Percentiles rank a stretch among this genome's conserved stretches.
These are phyloP conservation scores for Leptura quadrifasciata DNA, from an alignment of 2,888 invertebrate genomes.

Conservation along the genomic window DNA sequence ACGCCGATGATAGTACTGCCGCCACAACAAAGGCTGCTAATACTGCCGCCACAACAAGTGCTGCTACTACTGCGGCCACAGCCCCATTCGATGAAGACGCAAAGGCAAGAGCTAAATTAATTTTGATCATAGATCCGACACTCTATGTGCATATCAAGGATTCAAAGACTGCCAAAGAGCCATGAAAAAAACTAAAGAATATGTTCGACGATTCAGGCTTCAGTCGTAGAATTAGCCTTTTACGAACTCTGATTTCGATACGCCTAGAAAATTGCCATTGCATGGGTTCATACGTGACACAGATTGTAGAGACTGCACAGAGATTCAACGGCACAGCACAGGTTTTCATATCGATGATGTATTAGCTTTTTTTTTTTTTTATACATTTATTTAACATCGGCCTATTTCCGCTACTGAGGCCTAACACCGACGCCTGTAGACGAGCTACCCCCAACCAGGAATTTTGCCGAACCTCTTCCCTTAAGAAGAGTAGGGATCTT, in stretches of 20 bases:
- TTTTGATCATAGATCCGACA: constrained; percentile 54
- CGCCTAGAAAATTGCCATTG: constrained; percentile 11
- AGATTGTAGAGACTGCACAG: constrained; percentile 14
- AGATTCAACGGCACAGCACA: constrained; percentile 5
- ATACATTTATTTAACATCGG: too few species aligned
- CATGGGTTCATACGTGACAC: constrained; percentile 17
- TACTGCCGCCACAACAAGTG: too few species aligned
- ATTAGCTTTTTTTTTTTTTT: not conserved
- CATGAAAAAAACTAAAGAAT: constrained; percentile 55
- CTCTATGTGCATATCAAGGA: constrained; percentile 58
- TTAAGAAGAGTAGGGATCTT: too few species aligned
- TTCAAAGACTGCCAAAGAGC: constrained; percentile 47
- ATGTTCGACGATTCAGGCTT: constrained; percentile 56
- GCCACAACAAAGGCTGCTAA: too few species aligned
- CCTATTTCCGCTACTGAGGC: too few species aligned
- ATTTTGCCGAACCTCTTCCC: too few species aligned
- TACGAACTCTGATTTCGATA: constrained; percentile 49
- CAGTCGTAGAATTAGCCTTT: constrained; percentile 50
- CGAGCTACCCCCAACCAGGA: too few species aligned
- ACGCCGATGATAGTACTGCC: too few species aligned
- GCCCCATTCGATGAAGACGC: constrained; percentile 23
- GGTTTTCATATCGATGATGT: constrained; percentile 33
- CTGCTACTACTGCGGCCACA: too few species aligned
- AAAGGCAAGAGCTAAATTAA: constrained; percentile 52
- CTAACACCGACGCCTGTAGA: too few species aligned